Evolutionary conservation across 2,888 invertebrate species (phyloP).

Genomic region (Melieria picta): DNA sequence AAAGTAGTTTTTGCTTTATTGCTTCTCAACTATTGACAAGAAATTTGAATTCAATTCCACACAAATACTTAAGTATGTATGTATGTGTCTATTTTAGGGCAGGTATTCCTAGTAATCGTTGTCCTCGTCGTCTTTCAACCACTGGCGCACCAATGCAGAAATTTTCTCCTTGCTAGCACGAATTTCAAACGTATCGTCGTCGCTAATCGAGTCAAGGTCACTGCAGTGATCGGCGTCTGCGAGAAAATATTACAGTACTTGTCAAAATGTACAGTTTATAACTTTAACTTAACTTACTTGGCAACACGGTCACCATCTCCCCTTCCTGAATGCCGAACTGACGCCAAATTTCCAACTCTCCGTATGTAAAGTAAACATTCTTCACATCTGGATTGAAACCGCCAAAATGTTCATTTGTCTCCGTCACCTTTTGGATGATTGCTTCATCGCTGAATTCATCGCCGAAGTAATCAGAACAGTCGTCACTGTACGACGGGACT

Average conservation of each 20-base stretch:
- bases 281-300: too few relatives aligned
- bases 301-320: not conserved
- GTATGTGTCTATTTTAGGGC: too few relatives aligned
- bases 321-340: slow-evolving; percentile 66
- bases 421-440: slow-evolving; percentile 49
- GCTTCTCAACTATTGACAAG: too few relatives aligned
- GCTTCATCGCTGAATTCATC: slow-evolving; percentile 48
- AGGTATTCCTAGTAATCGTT: too few relatives aligned
- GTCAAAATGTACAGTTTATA: too few relatives aligned
- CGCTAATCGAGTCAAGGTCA: slow-evolving; percentile 57
- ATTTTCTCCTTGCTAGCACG: slow-evolving; percentile 57
- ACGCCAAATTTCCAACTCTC: slow-evolving; percentile 70
- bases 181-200: slow-evolving; percentile 55
- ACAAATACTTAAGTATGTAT: too few relatives aligned
- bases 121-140: slow-evolving; percentile 46
- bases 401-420: slow-evolving; percentile 68
- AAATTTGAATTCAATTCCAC: too few relatives aligned
- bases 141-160: slow-evolving; percentile 53
- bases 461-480: slow-evolving; percentile 59
- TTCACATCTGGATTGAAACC: slow-evolving; percentile 65
- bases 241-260: too few relatives aligned
- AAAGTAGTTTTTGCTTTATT: too few relatives aligned
- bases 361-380: slow-evolving; percentile 69
- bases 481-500: slow-evolving; percentile 50
- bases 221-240: slow-evolving; percentile 49